Evolutionary conservation across 2,797 vertebrate species (phyloP).

Genomic region (Mallotus villosus): DNA sequence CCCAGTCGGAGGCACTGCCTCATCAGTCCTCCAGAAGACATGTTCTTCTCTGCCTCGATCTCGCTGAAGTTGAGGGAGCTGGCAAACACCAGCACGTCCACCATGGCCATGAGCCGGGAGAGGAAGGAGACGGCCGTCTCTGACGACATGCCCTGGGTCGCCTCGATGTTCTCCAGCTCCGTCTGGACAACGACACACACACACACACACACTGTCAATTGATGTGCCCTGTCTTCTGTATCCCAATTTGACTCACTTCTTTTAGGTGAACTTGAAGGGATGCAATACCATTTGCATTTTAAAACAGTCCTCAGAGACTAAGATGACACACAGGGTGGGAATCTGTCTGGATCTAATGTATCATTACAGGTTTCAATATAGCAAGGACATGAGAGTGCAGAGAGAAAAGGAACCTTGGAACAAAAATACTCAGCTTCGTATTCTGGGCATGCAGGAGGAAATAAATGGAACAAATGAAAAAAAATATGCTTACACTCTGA

Average conservation of each 20-base stretch:
- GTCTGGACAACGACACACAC: constrained; percentile 72
- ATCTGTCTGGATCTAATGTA: too few relatives aligned
- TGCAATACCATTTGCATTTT: too few relatives aligned
- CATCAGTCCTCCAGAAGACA: constrained; percentile 98
- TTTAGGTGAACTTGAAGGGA: too few relatives aligned
- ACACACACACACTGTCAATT: too few relatives aligned
- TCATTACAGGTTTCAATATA: too few relatives aligned
- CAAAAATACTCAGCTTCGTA: constrained; percentile 82
- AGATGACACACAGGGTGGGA: too few relatives aligned
- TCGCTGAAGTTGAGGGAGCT: constrained; percentile 99
- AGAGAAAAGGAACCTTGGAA: constrained; percentile 20
- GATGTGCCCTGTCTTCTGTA: too few relatives aligned
- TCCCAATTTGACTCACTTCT: too few relatives aligned
- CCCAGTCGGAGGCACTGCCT: constrained; percentile 94
- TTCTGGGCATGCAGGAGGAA: constrained; percentile 81
- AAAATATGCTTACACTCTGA: constrained; percentile 79
- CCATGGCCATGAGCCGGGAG: constrained; percentile 96
- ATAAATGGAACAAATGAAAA: constrained; percentile 76
- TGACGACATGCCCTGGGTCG: constrained; percentile 96
- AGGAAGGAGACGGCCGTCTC: constrained; percentile 96
- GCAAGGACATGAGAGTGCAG: too few relatives aligned
- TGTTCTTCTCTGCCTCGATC: constrained; percentile 99
- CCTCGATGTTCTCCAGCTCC: constrained; percentile 94
- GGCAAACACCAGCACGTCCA: constrained; percentile 96
- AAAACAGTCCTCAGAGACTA: too few relatives aligned